Evolutionary conservation across 2,888 invertebrate genomes (phyloP), one percentile per base, ranked within the genome.

Genomic region (Phlogophora meticulosa): DNA sequence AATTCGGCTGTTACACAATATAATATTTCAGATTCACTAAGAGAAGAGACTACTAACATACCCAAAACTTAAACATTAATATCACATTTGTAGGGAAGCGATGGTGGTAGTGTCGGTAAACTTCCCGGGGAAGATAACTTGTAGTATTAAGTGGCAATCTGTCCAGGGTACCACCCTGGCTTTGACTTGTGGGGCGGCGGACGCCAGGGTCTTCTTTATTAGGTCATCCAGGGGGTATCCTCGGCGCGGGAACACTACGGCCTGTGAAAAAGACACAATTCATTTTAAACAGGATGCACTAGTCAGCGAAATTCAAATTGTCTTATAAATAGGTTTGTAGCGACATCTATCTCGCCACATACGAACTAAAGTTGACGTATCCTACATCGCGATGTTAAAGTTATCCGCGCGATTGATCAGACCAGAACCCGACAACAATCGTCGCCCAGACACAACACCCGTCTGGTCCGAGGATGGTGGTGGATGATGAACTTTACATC

Each of bases 161-260:
- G 87, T 87, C 95, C 95, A 95, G 13, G 94, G 92, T 0, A 93
- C 90, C 3, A 94, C 93, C 24, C 84, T 86, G 1, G 94, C 94
- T 17, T 82, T 83, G 1, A 94, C 80, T 24, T 87, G 87, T 0
- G 93, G 91, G 0, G 72, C 60, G 0, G 88, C 74, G 0, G 91
- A 83, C 0, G 87, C 59, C 1, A 90, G 74, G 3, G 89, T 88
- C 83, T 92, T 90, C 85, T 89, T 89, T 28, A 93, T 87, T 1
- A 94, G 81, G 10, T 92, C 89, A 48, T 94, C 89, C 28, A 94
- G 85, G 0, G 94, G 93, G 72, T 87, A 95, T 1, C 93, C 93
- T 7, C 88, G 86, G 0, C 95, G 90, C 0, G 95, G 94, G 67
- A 93, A 95, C 0, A 94, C 93, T 55, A 75, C 90, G 0, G 89